Evolutionary conservation across 2,888 invertebrate genomes (phyloP).

Genomic region (Drymonia ruficornis): DNA sequence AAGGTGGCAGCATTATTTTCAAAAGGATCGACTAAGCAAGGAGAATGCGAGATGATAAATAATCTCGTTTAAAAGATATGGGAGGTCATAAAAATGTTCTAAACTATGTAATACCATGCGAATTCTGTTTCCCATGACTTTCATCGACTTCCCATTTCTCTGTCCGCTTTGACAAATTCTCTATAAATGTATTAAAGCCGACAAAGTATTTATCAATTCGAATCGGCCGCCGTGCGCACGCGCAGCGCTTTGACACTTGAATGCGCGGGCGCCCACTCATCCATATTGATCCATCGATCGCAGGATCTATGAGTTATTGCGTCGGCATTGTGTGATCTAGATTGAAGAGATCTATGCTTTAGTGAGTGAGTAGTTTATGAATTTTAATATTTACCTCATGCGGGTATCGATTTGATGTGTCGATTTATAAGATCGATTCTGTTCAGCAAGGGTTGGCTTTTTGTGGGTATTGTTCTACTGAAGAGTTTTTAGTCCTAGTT

Average conservation of each 20-base stretch:
- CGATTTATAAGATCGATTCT: not conserved
- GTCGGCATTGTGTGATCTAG: constrained; percentile 60
- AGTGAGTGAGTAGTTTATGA: constrained; percentile 40
- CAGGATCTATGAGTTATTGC: constrained; percentile 60
- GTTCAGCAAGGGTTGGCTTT: not conserved
- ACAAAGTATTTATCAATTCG: constrained; percentile 50
- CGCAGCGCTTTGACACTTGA: constrained; percentile 68
- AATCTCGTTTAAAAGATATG: too few species aligned
- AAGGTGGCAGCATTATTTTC: too few species aligned
- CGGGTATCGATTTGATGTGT: not conserved
- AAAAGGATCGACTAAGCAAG: too few species aligned
- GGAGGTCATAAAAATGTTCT: too few species aligned
- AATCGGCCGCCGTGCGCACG: constrained; percentile 35
- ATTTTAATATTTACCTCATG: constrained; percentile 37
- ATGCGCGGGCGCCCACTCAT: constrained; percentile 62
- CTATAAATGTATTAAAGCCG: constrained; percentile 35
- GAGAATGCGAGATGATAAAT: too few species aligned
- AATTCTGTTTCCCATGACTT: too few species aligned
- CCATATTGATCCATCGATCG: constrained; percentile 71
- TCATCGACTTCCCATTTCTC: not conserved
- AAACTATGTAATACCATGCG: too few species aligned
- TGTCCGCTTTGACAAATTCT: not conserved
- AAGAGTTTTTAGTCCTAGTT: too few species aligned
- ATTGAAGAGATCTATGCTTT: constrained; percentile 50
- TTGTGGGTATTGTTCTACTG: not conserved